Conservation (phyloP, 2,888 invertebrate genomes). For the Leptinotarsa rubiginosa region DNA sequence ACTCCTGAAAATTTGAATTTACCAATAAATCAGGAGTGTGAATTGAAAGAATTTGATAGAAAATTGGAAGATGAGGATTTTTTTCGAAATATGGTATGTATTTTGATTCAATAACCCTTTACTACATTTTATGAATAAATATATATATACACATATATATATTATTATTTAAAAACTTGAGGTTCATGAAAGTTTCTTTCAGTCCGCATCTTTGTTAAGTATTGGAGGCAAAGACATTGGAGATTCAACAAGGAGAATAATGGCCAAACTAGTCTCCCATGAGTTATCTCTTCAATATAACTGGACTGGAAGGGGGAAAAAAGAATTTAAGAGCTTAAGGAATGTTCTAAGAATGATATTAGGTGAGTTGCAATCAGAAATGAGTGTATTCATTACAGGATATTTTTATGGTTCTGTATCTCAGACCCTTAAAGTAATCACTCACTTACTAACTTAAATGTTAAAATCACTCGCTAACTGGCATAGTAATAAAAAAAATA, state of each 20-base stretch:
- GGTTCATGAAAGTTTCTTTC: constrained; percentile 18
- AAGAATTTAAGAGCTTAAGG: constrained; percentile 17
- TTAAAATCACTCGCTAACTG: constrained; percentile 7
- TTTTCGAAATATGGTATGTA: no score
- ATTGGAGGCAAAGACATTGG: constrained; percentile 23
- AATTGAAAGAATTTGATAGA: no score
- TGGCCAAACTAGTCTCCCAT: constrained; percentile 17
- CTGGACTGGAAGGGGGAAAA: constrained; percentile 25
- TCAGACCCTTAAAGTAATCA: constrained; percentile 8
- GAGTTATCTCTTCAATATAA: constrained; percentile 25
- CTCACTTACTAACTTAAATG: constrained; percentile 11
- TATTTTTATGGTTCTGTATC: constrained; percentile 8
- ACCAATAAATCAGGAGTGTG: background rate
- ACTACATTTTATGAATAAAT: no score
- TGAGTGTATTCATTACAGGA: constrained; percentile 21
- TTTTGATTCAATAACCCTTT: no score
- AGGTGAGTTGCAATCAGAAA: constrained; percentile 23
- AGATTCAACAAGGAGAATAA: constrained; percentile 22
- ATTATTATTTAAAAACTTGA: constrained; percentile 9
- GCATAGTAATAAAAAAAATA: constrained; percentile 14
- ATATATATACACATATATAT: background rate
- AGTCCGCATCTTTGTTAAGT: constrained; percentile 25
- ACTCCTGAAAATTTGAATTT: background rate
- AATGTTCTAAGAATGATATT: constrained; percentile 22
- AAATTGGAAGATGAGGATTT: no score